These are phyloP conservation scores for Ernsta delagoae DNA, from an alignment of 2,888 invertebrate genomes.

Conservation along the genomic window DNA sequence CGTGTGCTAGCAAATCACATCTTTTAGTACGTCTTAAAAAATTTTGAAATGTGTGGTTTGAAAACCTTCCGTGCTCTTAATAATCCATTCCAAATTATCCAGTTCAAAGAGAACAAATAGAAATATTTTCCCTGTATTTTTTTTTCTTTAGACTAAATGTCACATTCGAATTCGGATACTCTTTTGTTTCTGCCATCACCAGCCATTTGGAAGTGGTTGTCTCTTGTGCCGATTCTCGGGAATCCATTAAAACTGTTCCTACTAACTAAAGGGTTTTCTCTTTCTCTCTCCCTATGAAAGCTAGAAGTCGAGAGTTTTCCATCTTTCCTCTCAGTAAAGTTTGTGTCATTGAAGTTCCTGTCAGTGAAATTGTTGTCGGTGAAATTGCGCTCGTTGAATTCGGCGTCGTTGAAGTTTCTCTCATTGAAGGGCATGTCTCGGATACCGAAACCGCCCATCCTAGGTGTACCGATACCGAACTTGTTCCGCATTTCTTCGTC, in stretches of 20 bases:
- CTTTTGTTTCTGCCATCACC: conserved; percentile 82
- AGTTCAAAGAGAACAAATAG: conserved; percentile 2
- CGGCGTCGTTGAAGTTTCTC: conserved; percentile 71
- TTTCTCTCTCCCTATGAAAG: conserved; percentile 73
- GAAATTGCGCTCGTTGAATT: conserved; percentile 74
- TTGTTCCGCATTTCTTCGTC: conserved; percentile 76
- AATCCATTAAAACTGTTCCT: conserved; percentile 81
- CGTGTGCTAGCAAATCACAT: no score
- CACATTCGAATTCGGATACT: conserved; percentile 87
- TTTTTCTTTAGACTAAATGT: conserved; percentile 62
- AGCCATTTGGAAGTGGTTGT: conserved; percentile 73
- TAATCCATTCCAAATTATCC: background rate
- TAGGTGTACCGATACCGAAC: conserved; percentile 74
- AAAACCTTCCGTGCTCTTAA: background rate
- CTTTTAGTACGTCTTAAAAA: no score
- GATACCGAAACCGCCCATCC: conserved; percentile 81
- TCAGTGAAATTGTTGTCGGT: conserved; percentile 66
- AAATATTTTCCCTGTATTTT: background rate
- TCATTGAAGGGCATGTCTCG: conserved; percentile 76
- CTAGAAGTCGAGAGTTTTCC: conserved; percentile 79
- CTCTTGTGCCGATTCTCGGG: conserved; percentile 72
- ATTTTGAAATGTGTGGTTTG: no score
- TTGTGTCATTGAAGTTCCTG: conserved; percentile 57
- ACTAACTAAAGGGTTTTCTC: conserved; percentile 77
- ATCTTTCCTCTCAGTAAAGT: conserved; percentile 68